Conservation (phyloP, 2,888 invertebrate genomes). For the Volucella zonaria region DNA sequence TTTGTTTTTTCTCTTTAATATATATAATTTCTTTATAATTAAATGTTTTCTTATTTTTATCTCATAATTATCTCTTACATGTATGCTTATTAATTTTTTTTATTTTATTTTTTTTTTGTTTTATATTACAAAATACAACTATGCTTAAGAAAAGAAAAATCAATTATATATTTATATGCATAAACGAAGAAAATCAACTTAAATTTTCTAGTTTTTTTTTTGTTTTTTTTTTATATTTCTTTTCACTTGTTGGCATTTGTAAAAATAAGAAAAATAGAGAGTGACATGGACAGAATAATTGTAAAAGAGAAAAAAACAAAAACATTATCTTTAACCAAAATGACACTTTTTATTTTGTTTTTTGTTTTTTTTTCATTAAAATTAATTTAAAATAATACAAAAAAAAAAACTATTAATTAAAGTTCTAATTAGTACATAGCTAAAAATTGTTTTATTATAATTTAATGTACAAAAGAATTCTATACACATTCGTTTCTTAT, state of each 20-base stretch:
- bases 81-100: conserved; percentile 56
- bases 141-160: conserved; percentile 70
- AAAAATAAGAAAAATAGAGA: conserved; percentile 15
- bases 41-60: conserved; percentile 49
- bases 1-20: conserved; percentile 75
- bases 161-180: too few relatives aligned
- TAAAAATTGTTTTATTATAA: conserved; percentile 53
- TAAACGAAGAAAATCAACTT: conserved; percentile 43
- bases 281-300: conserved; percentile 71
- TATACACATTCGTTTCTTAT: conserved; percentile 48
- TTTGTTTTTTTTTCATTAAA: conserved; percentile 42
- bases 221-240: conserved; percentile 52
- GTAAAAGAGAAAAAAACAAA: conserved; percentile 28
- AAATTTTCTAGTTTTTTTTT: conserved; percentile 39
- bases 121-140: conserved; percentile 74
- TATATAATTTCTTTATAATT: conserved; percentile 63
- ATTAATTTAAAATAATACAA: conserved; percentile 68
- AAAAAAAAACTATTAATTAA: conserved; percentile 12
- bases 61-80: conserved; percentile 67
- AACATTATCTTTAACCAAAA: conserved; percentile 54
- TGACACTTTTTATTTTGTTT: conserved; percentile 63
- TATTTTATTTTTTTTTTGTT: conserved; percentile 61
- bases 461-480: conserved; percentile 71
- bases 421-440: conserved; percentile 54
- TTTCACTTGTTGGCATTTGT: conserved; percentile 17